Percentiles rank a stretch among this genome's conserved stretches.
phyloP scores from a whole-genome alignment of 2,113 vertebrate genomes.

The Apaloderma vittatum region DNA sequence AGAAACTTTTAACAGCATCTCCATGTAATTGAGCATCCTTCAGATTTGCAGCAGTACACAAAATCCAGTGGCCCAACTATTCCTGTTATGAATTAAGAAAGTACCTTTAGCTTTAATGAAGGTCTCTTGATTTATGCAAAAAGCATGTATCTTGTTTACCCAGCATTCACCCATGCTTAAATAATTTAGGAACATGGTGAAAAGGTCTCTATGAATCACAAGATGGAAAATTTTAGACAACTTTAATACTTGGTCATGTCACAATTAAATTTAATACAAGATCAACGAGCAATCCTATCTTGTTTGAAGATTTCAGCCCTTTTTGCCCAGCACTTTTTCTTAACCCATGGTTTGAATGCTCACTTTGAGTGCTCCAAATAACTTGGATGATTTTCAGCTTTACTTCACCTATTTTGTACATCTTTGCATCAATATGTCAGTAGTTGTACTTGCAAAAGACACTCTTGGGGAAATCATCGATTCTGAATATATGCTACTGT shows the following conservation, averaged over 20 bases:
- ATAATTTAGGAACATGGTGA: background rate
- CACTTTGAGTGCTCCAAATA: background rate
- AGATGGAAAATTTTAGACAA: background rate
- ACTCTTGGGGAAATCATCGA: background rate
- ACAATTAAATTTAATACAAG: background rate
- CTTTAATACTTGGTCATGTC: background rate
- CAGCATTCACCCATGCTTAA: background rate
- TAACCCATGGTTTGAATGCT: rapidly evolving
- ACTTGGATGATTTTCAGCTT: background rate
- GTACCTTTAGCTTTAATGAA: background rate
- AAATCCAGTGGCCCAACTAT: background rate
- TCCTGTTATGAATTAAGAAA: background rate
- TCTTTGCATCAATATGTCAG: background rate
- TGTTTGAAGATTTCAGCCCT: background rate
- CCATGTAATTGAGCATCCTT: background rate
- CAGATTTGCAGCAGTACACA: background rate
- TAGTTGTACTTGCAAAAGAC: background rate
- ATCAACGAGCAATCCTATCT: background rate
- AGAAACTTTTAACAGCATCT: background rate
- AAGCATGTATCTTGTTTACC: background rate
- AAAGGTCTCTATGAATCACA: background rate
- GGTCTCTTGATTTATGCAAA: background rate
- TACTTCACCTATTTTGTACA: background rate
- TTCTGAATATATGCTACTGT: background rate
- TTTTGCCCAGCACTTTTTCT: background rate